Conservation (phyloP, 2,888 invertebrate genomes). For the Helleia helle region DNA sequence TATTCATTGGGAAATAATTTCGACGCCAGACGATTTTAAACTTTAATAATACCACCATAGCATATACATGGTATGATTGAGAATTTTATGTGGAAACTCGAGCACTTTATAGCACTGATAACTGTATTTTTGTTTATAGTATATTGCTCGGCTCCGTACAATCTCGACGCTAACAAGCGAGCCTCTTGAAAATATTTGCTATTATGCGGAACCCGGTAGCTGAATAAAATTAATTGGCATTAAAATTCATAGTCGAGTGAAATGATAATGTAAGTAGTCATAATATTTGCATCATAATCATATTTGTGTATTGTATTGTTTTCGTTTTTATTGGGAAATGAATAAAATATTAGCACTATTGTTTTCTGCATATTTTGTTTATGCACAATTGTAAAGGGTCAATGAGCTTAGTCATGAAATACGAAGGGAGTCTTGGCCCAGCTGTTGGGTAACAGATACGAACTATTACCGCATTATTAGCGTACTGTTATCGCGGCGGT, state of each 20-base stretch:
- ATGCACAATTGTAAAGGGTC: too few relatives aligned
- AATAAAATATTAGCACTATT: too few relatives aligned
- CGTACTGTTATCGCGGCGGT: too few relatives aligned
- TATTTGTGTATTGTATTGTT: neutral
- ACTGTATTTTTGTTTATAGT: conserved; percentile 44
- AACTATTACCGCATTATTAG: too few relatives aligned
- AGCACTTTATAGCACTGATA: conserved; percentile 45
- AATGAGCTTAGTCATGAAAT: too few relatives aligned
- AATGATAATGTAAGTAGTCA: conserved; percentile 48
- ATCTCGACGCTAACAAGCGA: conserved; percentile 42
- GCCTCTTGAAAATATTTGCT: conserved; percentile 39
- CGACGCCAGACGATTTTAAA: too few relatives aligned
- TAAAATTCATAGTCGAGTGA: conserved; percentile 38
- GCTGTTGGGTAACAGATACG: too few relatives aligned
- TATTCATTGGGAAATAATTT: too few relatives aligned
- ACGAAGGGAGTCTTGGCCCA: too few relatives aligned
- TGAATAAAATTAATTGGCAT: conserved; percentile 41
- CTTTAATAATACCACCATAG: too few relatives aligned
- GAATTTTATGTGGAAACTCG: conserved; percentile 47
- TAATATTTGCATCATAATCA: conserved; percentile 1
- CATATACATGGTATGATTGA: too few relatives aligned
- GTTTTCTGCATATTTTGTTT: too few relatives aligned
- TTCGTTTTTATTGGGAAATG: neutral
- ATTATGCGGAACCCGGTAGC: conserved; percentile 37
- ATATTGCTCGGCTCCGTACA: conserved; percentile 34